phyloP scores from a whole-genome alignment of 2,113 vertebrate genomes.

The Orthochromis malagaraziensis region DNA sequence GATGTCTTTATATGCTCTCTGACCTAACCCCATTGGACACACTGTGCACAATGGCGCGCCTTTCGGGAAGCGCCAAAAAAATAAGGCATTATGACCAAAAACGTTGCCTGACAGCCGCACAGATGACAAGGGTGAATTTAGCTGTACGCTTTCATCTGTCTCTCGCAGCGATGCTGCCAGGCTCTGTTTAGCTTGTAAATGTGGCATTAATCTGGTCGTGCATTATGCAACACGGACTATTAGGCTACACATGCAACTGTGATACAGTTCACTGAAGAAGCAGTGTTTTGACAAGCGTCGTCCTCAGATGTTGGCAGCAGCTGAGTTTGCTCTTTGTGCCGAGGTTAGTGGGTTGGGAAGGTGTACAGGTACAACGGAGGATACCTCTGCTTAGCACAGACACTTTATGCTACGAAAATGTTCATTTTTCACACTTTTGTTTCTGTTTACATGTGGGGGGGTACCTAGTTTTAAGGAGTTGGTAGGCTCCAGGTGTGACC shows the following conservation, averaged over 20 bases:
- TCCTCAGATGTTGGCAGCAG: not conserved
- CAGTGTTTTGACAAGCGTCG: not conserved
- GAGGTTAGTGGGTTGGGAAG: not conserved
- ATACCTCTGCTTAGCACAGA: not conserved
- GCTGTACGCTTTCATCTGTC: not conserved
- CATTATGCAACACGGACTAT: constrained; percentile 20
- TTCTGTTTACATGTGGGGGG: not conserved
- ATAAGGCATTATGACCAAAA: not conserved
- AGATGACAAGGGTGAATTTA: not conserved
- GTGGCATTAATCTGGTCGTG: constrained; percentile 15
- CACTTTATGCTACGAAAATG: not conserved
- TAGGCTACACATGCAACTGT: not conserved
- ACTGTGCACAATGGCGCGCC: not conserved
- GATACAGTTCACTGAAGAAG: not conserved
- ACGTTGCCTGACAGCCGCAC: not conserved
- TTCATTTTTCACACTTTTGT: not conserved
- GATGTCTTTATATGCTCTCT: constrained; percentile 2
- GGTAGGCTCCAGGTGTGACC: not conserved
- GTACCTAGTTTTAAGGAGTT: not conserved
- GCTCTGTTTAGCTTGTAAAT: constrained; percentile 6
- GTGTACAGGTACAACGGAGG: not conserved
- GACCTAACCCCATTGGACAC: not conserved
- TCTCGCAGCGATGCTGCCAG: not conserved
- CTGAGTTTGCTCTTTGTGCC: not conserved
- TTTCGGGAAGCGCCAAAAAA: not conserved